A percentile compares a stretch with the other conserved stretches of the same genome.
Evolutionary conservation across 1,140 invertebrate species (phyloP).

Genomic region (Heliconius hewitsoni): DNA sequence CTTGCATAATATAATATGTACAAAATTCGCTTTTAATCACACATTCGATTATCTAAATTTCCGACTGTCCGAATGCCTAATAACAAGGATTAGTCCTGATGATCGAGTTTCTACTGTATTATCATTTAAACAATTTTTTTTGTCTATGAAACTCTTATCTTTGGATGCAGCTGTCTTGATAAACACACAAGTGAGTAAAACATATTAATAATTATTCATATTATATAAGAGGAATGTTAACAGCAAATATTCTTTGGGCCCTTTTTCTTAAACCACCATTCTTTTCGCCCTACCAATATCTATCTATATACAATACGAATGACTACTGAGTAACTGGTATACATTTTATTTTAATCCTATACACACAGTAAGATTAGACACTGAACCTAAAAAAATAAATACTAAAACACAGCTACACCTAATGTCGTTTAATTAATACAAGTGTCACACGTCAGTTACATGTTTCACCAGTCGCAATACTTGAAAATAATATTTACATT

Average conservation of each 20-base stretch:
- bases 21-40: too few relatives aligned
- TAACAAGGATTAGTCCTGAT: too few relatives aligned
- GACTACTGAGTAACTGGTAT: slow-evolving; percentile 5
- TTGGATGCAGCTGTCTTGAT: background rate
- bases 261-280: slow-evolving; percentile 15
- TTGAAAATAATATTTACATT: background rate
- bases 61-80: too few relatives aligned
- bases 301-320: background rate
- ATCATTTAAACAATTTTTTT: background rate
- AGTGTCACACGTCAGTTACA: background rate
- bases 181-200: background rate
- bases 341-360: slow-evolving; percentile 1
- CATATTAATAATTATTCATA: slow-evolving; percentile 1
- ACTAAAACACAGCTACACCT: background rate
- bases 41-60: too few relatives aligned
- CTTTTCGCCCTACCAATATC: background rate
- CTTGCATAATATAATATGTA: too few relatives aligned
- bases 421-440: background rate
- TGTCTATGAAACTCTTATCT: background rate
- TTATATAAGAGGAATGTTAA: slow-evolving; percentile 24
- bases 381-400: background rate
- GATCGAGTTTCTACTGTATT: background rate
- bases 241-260: slow-evolving; percentile 21
- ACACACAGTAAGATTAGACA: background rate
- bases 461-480: background rate